A percentile compares a stretch with the other conserved stretches of the same genome.
Evolutionary conservation across 2,797 vertebrate genomes (phyloP).

Genomic region (Enteromius unitaeniatus): DNA sequence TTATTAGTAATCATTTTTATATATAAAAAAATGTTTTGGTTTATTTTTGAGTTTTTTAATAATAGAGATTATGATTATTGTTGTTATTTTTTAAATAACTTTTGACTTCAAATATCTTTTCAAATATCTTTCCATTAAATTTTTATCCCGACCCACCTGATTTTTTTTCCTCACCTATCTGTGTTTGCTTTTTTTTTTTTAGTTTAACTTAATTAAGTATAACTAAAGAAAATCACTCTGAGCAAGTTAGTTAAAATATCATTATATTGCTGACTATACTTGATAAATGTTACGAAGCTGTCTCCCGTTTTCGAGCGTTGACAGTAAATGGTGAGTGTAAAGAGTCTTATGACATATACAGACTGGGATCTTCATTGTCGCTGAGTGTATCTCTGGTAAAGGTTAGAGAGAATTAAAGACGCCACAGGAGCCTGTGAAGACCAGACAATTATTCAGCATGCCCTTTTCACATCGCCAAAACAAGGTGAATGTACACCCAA

Average conservation of each 20-base stretch:
- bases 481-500: slow-evolving; percentile 53
- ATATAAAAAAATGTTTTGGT: neutral
- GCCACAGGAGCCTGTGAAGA: slow-evolving; percentile 55
- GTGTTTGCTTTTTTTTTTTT: neutral
- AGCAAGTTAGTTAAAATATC: neutral
- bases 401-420: slow-evolving; percentile 58
- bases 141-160: too few relatives aligned
- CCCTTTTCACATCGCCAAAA: slow-evolving; percentile 60
- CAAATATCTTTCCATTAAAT: too few relatives aligned
- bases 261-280: neutral
- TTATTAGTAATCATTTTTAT: neutral
- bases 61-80: neutral
- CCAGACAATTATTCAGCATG: slow-evolving; percentile 61
- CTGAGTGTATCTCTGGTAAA: slow-evolving; percentile 46
- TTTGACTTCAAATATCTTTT: neutral
- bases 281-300: neutral
- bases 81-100: neutral
- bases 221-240: neutral
- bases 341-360: slow-evolving; percentile 3
- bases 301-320: neutral
- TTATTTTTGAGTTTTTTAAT: neutral
- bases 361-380: slow-evolving; percentile 38
- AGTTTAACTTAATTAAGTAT: neutral
- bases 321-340: neutral
- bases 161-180: too few relatives aligned